Evolutionary conservation across 2,797 vertebrate genomes (phyloP).

Genomic region (Triplophysa bombifrons): DNA sequence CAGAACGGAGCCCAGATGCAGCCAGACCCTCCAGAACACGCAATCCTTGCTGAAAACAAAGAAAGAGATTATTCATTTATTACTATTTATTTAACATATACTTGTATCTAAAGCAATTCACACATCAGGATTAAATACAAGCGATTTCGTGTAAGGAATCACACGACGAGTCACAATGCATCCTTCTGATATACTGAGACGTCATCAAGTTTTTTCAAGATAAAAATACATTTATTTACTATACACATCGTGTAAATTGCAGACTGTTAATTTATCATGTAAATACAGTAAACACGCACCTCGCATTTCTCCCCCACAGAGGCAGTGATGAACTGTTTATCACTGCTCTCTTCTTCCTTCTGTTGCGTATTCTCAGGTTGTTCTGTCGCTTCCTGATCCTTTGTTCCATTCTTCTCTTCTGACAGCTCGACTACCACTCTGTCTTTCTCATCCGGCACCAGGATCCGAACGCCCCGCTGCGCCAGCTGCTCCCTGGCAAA

Average conservation of each 20-base stretch:
- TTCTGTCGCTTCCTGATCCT: constrained; percentile 29
- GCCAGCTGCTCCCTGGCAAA: constrained; percentile 81
- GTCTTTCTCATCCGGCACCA: constrained; percentile 84
- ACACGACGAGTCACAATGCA: background rate
- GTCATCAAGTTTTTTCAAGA: too few relatives aligned
- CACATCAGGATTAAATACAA: background rate
- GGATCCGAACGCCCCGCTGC: constrained; percentile 80
- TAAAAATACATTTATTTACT: too few relatives aligned
- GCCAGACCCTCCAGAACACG: constrained; percentile 87
- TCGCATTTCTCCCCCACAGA: constrained; percentile 73
- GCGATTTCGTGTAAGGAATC: background rate
- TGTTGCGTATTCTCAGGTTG: constrained; percentile 52
- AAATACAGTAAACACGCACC: constrained; percentile 56
- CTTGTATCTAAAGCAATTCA: constrained; percentile 1
- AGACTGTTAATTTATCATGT: too few relatives aligned
- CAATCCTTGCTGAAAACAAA: constrained; percentile 76
- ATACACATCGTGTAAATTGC: too few relatives aligned
- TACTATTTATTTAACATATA: background rate
- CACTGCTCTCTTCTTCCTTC: constrained; percentile 63
- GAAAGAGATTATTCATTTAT: background rate
- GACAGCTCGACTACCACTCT: constrained; percentile 77
- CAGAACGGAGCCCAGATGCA: constrained; percentile 88
- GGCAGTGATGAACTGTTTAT: constrained; percentile 51
- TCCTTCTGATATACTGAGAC: too few relatives aligned
- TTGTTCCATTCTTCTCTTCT: constrained; percentile 63